These are phyloP conservation scores for Temnothorax unifasciatus DNA, from an alignment of 2,888 invertebrate species.

Conservation along the genomic window DNA sequence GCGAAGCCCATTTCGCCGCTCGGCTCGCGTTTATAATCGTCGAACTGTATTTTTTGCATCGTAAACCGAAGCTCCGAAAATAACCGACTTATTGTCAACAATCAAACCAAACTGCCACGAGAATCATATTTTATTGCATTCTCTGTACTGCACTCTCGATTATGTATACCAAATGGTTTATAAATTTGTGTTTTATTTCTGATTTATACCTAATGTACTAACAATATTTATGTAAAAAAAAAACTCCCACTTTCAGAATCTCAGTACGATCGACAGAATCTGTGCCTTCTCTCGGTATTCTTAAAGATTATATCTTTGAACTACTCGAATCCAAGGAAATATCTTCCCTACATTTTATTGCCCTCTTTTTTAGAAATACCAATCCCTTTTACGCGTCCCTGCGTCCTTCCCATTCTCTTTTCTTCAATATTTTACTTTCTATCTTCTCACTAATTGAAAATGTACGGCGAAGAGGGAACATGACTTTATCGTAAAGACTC, in stretches of 20 bases:
- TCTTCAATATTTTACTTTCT: background rate
- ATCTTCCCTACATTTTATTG: background rate
- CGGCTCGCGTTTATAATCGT: background rate
- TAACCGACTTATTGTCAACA: background rate
- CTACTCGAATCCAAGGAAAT: background rate
- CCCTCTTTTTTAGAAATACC: background rate
- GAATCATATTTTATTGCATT: background rate
- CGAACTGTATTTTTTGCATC: background rate
- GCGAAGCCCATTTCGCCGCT: background rate
- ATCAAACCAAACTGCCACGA: background rate
- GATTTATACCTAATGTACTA: background rate
- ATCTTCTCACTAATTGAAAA: background rate
- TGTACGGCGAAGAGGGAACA: background rate
- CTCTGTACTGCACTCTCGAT: background rate
- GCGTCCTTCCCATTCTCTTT: background rate
- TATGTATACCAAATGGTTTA: background rate
- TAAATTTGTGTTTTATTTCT: background rate
- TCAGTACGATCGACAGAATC: background rate
- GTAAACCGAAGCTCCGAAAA: background rate
- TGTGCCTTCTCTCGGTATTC: background rate
- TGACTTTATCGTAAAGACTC: background rate
- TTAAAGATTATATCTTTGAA: background rate
- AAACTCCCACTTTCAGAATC: background rate
- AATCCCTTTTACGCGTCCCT: background rate
- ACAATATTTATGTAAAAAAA: background rate